phyloP scores from a whole-genome alignment of 2,888 invertebrate genomes.

The Pseudeuparius sepicola region DNA sequence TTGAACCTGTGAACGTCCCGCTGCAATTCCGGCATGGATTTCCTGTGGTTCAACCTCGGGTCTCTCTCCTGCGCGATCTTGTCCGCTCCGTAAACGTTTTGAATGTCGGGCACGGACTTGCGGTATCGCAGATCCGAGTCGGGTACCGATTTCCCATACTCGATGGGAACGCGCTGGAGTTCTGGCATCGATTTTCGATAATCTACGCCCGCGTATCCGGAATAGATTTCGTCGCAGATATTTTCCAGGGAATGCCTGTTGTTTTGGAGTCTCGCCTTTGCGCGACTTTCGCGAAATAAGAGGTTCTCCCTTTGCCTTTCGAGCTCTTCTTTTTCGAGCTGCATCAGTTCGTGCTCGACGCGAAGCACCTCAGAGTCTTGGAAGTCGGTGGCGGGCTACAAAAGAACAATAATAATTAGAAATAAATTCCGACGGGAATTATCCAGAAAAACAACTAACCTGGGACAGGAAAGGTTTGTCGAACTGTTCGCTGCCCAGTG shows the following conservation, averaged over 20 bases:
- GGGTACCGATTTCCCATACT: conserved; percentile 27
- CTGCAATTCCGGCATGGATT: conserved; percentile 36
- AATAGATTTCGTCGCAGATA: conserved; percentile 32
- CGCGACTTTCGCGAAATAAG: conserved; percentile 53
- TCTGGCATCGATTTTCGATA: conserved; percentile 38
- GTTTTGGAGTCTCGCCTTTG: conserved; percentile 33
- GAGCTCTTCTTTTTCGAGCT: conserved; percentile 67
- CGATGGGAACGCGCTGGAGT: conserved; percentile 28
- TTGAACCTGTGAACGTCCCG: conserved; percentile 37
- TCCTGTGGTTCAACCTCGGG: conserved; percentile 26
- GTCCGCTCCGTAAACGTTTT: conserved; percentile 29
- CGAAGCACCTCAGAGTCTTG: conserved; percentile 48
- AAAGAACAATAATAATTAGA: no score
- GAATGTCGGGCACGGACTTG: conserved; percentile 36
- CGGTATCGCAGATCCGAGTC: conserved; percentile 28
- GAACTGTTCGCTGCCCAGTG: conserved; percentile 31
- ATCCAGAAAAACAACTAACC: conserved; percentile 21
- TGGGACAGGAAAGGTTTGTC: conserved; percentile 31
- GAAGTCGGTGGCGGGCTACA: no score
- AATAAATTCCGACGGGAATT: neutral
- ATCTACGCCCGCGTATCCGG: conserved; percentile 26
- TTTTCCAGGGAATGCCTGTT: conserved; percentile 37
- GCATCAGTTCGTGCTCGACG: conserved; percentile 67
- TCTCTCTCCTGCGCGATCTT: conserved; percentile 19
- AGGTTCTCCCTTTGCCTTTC: conserved; percentile 65